phyloP scores from a whole-genome alignment of 2,888 invertebrate species.

The Blastobasis lacticolella region DNA sequence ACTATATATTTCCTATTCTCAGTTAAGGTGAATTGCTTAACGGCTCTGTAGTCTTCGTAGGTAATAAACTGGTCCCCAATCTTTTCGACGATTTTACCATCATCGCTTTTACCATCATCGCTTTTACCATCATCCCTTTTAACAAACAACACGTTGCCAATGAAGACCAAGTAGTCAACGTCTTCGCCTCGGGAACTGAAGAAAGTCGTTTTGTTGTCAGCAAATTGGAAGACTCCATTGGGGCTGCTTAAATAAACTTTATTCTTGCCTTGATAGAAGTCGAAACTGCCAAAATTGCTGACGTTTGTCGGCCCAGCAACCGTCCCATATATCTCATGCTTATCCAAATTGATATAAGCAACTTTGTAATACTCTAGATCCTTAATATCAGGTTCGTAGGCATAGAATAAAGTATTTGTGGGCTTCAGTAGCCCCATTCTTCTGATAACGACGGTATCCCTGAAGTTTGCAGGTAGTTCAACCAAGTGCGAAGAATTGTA shows the following conservation, averaged over 20 bases:
- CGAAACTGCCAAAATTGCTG: constrained; percentile 54
- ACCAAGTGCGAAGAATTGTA: constrained; percentile 42
- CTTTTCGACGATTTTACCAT: constrained; percentile 41
- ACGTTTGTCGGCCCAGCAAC: constrained; percentile 22
- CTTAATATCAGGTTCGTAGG: constrained; percentile 48
- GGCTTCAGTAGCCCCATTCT: constrained; percentile 42
- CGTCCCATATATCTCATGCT: background rate
- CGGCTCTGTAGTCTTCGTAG: constrained; percentile 30
- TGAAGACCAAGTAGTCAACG: constrained; percentile 43
- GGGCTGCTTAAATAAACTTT: constrained; percentile 52
- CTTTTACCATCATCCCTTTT: too few relatives aligned
- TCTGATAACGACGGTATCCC: constrained; percentile 42
- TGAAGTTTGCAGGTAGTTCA: constrained; percentile 46
- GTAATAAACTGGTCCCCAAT: constrained; percentile 41
- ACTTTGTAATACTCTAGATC: constrained; percentile 54
- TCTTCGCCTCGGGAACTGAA: constrained; percentile 50
- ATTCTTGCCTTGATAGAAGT: constrained; percentile 48
- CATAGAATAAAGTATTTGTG: constrained; percentile 44
- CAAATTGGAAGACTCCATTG: constrained; percentile 46
- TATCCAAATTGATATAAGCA: constrained; percentile 44
- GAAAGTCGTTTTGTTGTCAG: constrained; percentile 29
- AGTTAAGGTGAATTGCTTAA: constrained; percentile 45
- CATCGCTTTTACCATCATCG: constrained; percentile 33
- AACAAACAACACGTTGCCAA: constrained; percentile 45
- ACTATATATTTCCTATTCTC: constrained; percentile 45